phyloP scores from a whole-genome alignment of 2,113 vertebrate genomes.

The Ictidomys tridecemlineatus region DNA sequence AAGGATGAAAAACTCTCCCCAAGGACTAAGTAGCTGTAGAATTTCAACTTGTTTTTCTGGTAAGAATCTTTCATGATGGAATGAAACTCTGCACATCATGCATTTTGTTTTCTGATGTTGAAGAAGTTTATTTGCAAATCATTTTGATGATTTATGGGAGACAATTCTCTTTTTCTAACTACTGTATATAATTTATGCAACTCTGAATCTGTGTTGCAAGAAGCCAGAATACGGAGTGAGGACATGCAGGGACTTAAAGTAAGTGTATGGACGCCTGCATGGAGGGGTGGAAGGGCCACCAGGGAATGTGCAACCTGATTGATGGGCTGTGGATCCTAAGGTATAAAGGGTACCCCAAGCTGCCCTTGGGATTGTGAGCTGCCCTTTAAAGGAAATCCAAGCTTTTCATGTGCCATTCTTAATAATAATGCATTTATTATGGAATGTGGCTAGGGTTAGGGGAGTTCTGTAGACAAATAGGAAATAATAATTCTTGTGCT shows the following conservation, averaged over 20 bases:
- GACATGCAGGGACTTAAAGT: not conserved
- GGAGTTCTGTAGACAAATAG: too few species aligned
- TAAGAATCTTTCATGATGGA: not conserved
- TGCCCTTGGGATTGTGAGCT: not conserved
- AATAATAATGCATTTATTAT: not conserved
- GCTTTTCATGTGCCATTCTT: not conserved
- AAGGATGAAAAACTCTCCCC: not conserved
- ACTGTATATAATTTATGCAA: not conserved
- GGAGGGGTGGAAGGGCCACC: not conserved
- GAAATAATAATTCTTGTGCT: too few species aligned
- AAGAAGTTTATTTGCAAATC: not conserved
- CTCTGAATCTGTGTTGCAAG: not conserved
- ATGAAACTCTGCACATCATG: not conserved
- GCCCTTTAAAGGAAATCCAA: not conserved
- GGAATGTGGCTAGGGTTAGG: too few species aligned
- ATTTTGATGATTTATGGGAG: not conserved
- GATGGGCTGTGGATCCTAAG: not conserved
- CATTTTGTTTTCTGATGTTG: too few species aligned
- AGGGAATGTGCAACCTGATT: not conserved
- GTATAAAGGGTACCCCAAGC: not conserved
- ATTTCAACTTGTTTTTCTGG: not conserved
- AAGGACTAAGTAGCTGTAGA: not conserved
- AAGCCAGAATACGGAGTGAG: not conserved
- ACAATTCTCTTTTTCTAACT: not conserved
- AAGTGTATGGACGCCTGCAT: not conserved